Evolutionary conservation across 2,797 vertebrate genomes (phyloP).

Genomic region (Myiotriccus ornatus): DNA sequence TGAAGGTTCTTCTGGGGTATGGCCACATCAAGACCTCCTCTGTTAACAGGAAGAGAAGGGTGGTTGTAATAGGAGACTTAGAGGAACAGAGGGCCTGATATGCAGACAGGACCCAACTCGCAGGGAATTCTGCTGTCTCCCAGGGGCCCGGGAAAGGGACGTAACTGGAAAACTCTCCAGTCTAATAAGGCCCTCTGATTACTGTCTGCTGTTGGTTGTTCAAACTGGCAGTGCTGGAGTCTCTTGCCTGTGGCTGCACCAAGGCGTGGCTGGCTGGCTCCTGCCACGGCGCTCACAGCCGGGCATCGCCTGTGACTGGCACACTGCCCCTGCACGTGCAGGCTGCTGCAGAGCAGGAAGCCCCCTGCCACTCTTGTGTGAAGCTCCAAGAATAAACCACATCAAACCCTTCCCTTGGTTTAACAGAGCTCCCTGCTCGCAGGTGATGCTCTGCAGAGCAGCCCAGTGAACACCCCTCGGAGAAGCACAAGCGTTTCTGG

Average conservation of each 20-base stretch:
- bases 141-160: background rate
- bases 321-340: rapidly evolving
- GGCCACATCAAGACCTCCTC: background rate
- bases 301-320: background rate
- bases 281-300: rapidly evolving
- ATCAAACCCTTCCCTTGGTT: background rate
- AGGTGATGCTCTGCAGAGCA: background rate
- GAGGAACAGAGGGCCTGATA: background rate
- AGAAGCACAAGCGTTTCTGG: background rate
- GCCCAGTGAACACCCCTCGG: background rate
- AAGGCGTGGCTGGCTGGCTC: background rate
- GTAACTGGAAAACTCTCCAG: background rate
- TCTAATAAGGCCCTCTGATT: background rate
- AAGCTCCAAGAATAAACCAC: background rate
- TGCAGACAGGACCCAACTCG: background rate
- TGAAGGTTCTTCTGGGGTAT: background rate
- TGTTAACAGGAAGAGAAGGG: background rate
- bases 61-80: background rate
- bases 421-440: background rate
- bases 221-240: background rate
- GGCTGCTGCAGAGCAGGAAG: background rate
- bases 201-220: background rate
- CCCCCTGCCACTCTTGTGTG: background rate
- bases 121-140: background rate
- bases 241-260: background rate